Base-by-base conservation (phyloP, 2,888 invertebrate genomes). In the Amblyjoppa fuscipennis region DNA sequence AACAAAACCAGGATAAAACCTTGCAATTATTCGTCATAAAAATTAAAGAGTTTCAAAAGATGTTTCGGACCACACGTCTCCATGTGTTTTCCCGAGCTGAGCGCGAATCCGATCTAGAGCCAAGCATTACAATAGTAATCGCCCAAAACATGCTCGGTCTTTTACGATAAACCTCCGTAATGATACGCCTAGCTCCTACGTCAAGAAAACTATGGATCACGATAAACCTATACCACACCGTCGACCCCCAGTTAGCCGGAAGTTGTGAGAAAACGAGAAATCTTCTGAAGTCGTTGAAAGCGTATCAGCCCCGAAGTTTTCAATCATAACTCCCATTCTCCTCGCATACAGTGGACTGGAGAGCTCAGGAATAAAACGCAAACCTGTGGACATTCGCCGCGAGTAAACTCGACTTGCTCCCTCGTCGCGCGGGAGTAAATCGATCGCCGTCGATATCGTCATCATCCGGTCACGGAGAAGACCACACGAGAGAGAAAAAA, bases 401-500 rank as follows among this genome's bases (percentile, higher is more conserved):
- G 66, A 20, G 25, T 49, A 66, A 31, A 64, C 64, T 61, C 49
- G 16, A 34, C 28, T 7, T 31, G 28, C 61, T 75, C 31, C 66
- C 66, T 11, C 61, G 16, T 51, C 28, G 31, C 31, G 61, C 61
- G 61, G 28, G 45, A 59, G 66, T 45, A 80, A 76, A 81, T 81
- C 84, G 80, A 77, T 81, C 71, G 41, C 61, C 41, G 28, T 51
- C 61, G 11, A 38, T 78, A 64, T 79, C 83, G 59, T 71, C 70
- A 79, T 83, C 83, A 79, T 84, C 83, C 83, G 83, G 75, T 73
- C 49, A 56, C 64, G 25, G 61, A 3, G 20, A n/a, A 66, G 38
- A 41, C 34, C 38, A 7, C n/a, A 74, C 20, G n/a, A n/a, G 68
- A 69, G 1, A 41, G 28, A 6, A 2, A 20, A 25, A 38, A 11